A percentile compares a stretch with the other conserved stretches of the same genome.
Evolutionary conservation across 2,113 vertebrate genomes (phyloP).

Genomic region (Tichodroma muraria): DNA sequence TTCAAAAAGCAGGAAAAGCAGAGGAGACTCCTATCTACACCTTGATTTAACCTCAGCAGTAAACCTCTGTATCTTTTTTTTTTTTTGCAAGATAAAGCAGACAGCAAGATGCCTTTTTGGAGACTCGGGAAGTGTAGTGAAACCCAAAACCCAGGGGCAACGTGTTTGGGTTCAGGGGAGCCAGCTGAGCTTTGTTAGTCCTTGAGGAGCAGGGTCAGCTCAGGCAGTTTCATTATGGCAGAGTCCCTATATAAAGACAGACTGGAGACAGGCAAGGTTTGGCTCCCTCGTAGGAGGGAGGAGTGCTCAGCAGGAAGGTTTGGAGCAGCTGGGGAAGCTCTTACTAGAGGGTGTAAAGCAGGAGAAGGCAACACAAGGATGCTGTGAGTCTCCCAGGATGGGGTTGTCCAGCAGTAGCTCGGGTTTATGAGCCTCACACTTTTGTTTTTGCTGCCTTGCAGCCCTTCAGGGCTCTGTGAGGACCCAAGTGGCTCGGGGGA

Average conservation of each 20-base stretch:
- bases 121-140: background rate
- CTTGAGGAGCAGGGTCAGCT: background rate
- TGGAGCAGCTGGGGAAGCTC: background rate
- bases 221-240: background rate
- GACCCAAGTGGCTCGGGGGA: background rate
- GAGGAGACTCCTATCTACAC: background rate
- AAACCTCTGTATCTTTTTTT: background rate
- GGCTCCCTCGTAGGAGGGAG: background rate
- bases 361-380: background rate
- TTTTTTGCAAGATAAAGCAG: background rate
- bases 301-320: background rate
- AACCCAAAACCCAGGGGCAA: background rate
- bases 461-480: background rate
- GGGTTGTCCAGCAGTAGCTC: accelerated
- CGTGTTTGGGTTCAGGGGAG: accelerated
- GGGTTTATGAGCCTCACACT: accelerated
- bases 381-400: background rate
- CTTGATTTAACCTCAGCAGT: background rate
- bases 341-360: background rate
- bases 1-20: background rate
- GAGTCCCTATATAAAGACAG: background rate
- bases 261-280: accelerated
- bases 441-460: accelerated
- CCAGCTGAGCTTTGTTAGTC: background rate
- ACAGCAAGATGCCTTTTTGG: background rate